A percentile compares a stretch with the other conserved stretches of the same genome.
Evolutionary conservation across 2,888 invertebrate species (phyloP).

Genomic region (Schrankia costaestrigalis): DNA sequence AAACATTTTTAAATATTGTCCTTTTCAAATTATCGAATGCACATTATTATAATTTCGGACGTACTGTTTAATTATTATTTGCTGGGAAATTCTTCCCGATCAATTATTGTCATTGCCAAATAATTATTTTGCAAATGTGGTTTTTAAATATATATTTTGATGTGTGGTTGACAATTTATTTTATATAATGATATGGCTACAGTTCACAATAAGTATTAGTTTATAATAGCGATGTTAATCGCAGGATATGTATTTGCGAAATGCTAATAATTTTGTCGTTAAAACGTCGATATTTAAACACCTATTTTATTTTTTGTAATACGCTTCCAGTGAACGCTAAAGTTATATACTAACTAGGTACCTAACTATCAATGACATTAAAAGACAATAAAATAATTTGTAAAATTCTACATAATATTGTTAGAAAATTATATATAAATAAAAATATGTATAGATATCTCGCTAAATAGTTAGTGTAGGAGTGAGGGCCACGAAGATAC

Average conservation of each 20-base stretch:
- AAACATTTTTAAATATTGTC: constrained; percentile 21
- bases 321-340: constrained; percentile 58
- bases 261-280: constrained; percentile 34
- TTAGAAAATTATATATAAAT: constrained; percentile 75
- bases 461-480: constrained; percentile 64
- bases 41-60: too few relatives aligned
- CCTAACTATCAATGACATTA: constrained; percentile 50
- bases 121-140: not conserved
- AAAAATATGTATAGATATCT: constrained; percentile 65
- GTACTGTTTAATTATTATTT: too few relatives aligned
- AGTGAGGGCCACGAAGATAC: constrained; percentile 37
- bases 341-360: constrained; percentile 59
- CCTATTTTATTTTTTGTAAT: constrained; percentile 55
- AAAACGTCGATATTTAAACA: constrained; percentile 53
- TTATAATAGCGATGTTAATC: constrained; percentile 30
- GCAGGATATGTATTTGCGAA: constrained; percentile 62
- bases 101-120: too few relatives aligned
- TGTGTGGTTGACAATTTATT: constrained; percentile 15
- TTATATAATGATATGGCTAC: constrained; percentile 27
- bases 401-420: constrained; percentile 74
- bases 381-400: constrained; percentile 71
- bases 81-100: too few relatives aligned
- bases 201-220: constrained; percentile 29
- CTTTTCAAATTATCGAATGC: constrained; percentile 30
- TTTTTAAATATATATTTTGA: constrained; percentile 12